phyloP scores from a whole-genome alignment of 2,888 invertebrate genomes.

The Synanthedon formicaeformis region DNA sequence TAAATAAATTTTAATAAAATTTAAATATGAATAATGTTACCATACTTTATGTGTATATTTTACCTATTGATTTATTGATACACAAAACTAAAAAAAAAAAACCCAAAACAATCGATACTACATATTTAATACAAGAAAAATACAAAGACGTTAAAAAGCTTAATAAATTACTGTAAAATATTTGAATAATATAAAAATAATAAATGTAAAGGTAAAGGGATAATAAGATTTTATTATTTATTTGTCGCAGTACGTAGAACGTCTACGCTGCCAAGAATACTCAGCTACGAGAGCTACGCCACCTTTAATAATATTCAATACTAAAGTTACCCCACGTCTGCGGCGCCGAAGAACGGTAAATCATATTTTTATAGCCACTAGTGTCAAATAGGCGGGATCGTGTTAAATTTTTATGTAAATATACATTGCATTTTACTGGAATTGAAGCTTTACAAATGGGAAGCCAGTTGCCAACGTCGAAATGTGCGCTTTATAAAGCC shows the following conservation, averaged over 20 bases:
- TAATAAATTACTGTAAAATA: too few species aligned
- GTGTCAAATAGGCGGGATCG: constrained; percentile 9
- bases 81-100: too few species aligned
- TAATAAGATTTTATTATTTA: too few species aligned
- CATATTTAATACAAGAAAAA: too few species aligned
- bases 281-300: neutral
- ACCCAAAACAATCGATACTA: too few species aligned
- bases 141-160: too few species aligned
- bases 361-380: constrained; percentile 12
- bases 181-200: too few species aligned
- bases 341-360: constrained; percentile 7
- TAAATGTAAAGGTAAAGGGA: too few species aligned
- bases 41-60: too few species aligned
- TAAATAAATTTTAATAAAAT: too few species aligned
- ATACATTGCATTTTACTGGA: constrained; percentile 1
- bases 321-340: neutral
- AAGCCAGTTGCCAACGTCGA: neutral
- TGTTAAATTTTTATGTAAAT: constrained; percentile 7
- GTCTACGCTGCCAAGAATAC: neutral
- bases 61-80: too few species aligned
- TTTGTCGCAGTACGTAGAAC: neutral
- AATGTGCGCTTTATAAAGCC: neutral
- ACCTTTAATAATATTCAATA: neutral
- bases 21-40: too few species aligned
- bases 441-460: constrained; percentile 1